Conservation (phyloP, 2,797 vertebrate genomes). For the Pipistrellus pygmaeus region DNA sequence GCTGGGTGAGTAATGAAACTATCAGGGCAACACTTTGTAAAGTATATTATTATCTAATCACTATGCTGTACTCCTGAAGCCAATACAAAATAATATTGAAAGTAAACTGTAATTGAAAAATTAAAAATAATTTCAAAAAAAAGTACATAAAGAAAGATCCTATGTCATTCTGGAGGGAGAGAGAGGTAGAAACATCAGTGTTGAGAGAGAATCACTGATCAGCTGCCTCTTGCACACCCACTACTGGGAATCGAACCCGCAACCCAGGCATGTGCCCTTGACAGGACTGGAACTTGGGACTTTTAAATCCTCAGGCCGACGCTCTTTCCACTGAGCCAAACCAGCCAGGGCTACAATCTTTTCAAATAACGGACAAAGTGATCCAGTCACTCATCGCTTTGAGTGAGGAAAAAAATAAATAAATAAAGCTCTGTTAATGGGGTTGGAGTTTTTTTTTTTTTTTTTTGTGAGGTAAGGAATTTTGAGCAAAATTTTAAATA, state of each 20-base stretch:
- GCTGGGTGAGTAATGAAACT: neutral
- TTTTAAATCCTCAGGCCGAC: too few species aligned
- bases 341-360: neutral
- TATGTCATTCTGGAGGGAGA: neutral
- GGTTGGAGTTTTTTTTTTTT: neutral
- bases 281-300: too few species aligned
- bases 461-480: slow-evolving; percentile 29
- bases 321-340: too few species aligned
- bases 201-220: too few species aligned
- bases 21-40: neutral
- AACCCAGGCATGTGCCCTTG: too few species aligned
- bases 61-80: neutral
- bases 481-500: slow-evolving; percentile 52
- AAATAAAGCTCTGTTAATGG: neutral
- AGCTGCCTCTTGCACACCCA: too few species aligned
- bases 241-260: too few species aligned
- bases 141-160: neutral
- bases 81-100: neutral
- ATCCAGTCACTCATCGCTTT: neutral
- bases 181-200: too few species aligned
- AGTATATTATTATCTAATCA: neutral
- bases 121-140: neutral
- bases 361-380: slow-evolving; percentile 25
- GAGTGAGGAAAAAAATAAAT: neutral
- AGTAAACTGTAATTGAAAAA: neutral